A percentile compares a stretch with the other conserved stretches of the same genome.
Evolutionary conservation across 2,888 invertebrate species (phyloP).

Genomic region (Drosophila birchii): DNA sequence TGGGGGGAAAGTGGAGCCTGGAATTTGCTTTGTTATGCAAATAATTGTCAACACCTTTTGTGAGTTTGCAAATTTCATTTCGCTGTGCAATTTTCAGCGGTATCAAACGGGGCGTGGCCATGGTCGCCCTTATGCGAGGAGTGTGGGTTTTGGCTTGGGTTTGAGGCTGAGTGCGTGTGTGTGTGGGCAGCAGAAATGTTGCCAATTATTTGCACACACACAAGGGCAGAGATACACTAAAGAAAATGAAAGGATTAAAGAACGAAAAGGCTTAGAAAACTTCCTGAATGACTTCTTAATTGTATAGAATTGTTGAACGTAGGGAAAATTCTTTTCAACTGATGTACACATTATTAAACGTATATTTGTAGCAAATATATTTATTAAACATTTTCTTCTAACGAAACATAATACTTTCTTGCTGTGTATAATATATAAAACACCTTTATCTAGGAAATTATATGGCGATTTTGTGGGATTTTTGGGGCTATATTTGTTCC

Average conservation of each 20-base stretch:
- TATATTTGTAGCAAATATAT: no score
- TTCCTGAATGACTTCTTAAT: background rate
- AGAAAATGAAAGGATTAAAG: no score
- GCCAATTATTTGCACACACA: slow-evolving; percentile 78
- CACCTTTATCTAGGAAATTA: slow-evolving; percentile 4
- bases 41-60: slow-evolving; percentile 81
- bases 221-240: slow-evolving; percentile 4
- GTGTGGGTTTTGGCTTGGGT: slow-evolving; percentile 6
- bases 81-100: slow-evolving; percentile 60
- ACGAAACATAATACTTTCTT: background rate
- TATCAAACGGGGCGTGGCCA: slow-evolving; percentile 60
- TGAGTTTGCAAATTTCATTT: slow-evolving; percentile 77
- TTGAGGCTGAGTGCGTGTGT: slow-evolving; percentile 32
- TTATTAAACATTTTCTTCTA: background rate
- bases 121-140: slow-evolving; percentile 19
- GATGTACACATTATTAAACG: background rate
- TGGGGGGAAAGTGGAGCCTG: background rate
- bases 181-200: slow-evolving; percentile 70
- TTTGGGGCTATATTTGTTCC: slow-evolving; percentile 2
- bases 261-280: background rate
- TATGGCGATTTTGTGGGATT: slow-evolving; percentile 6
- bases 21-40: slow-evolving; percentile 78
- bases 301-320: background rate
- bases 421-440: background rate
- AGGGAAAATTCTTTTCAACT: background rate